Percentiles rank a stretch among this genome's conserved stretches.
Evolutionary conservation across 1,140 invertebrate genomes (phyloP).

Genomic region (Drosophila prosaltans): DNA sequence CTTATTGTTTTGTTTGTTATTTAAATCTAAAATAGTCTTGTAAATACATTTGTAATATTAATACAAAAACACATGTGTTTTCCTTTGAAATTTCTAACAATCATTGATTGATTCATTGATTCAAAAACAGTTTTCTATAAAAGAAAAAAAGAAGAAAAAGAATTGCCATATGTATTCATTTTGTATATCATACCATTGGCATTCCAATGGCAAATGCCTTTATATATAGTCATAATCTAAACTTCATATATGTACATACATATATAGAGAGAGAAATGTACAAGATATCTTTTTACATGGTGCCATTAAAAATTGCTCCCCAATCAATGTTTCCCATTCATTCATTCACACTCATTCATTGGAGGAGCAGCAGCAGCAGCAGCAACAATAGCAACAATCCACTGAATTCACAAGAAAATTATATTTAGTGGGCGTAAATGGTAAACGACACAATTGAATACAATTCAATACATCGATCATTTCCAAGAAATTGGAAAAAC

Average conservation of each 20-base stretch:
- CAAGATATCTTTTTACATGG: not conserved
- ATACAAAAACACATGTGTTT: too few species aligned
- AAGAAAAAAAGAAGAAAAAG: too few species aligned
- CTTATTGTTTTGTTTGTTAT: too few species aligned
- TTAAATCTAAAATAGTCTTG: too few species aligned
- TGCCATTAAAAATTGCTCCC: not conserved
- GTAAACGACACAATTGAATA: conserved; percentile 20
- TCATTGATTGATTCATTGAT: too few species aligned
- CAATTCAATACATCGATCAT: conserved; percentile 40
- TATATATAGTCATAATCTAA: not conserved
- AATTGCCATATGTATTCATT: too few species aligned
- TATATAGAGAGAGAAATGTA: not conserved
- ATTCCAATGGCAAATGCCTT: not conserved
- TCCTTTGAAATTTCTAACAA: too few species aligned
- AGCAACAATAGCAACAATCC: not conserved
- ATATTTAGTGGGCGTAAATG: conserved; percentile 3
- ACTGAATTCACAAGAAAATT: not conserved
- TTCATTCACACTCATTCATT: conserved; percentile 7
- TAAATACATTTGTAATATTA: too few species aligned
- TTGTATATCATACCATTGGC: too few species aligned
- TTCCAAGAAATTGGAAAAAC: conserved; percentile 29
- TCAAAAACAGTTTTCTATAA: too few species aligned
- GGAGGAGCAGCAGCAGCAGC: too few species aligned
- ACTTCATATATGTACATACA: too few species aligned
- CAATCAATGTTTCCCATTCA: not conserved